Conservation (phyloP, 2,888 invertebrate species). For the Sinopyrophorus schimmeli region DNA sequence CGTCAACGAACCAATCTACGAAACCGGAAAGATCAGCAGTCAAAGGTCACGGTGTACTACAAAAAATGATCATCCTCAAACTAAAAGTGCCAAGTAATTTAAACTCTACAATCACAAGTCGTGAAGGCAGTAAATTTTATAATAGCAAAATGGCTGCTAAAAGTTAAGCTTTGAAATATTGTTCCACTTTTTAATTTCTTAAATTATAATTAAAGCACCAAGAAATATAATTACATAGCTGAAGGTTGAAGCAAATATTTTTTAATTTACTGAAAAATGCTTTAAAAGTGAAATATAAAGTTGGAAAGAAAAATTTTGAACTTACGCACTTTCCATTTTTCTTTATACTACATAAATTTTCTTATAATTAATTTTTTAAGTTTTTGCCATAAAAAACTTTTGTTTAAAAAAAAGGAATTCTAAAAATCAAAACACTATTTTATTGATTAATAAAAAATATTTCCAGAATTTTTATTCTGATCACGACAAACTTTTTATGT, state of each 20-base stretch:
- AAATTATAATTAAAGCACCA: conserved; percentile 29
- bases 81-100: conserved; percentile 8
- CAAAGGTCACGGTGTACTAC: conserved; percentile 17
- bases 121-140: conserved; percentile 16
- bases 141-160: conserved; percentile 17
- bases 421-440: too few relatives aligned
- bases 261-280: conserved; percentile 22
- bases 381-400: too few relatives aligned
- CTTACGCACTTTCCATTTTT: too few relatives aligned
- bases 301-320: too few relatives aligned
- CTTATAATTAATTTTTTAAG: too few relatives aligned
- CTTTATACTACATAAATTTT: too few relatives aligned
- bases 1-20: conserved; percentile 23
- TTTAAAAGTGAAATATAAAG: conserved; percentile 10
- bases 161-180: conserved; percentile 28
- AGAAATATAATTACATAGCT: conserved; percentile 25
- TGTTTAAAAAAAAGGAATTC: too few relatives aligned
- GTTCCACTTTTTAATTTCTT: conserved; percentile 23
- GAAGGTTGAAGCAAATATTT: conserved; percentile 23
- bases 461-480: too few relatives aligned
- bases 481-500: too few relatives aligned
- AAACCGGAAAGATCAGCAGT: conserved; percentile 22
- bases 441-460: too few relatives aligned
- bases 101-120: not conserved
- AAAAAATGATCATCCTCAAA: conserved; percentile 14